phyloP scores from a whole-genome alignment of 2,113 vertebrate genomes.

The Boleophthalmus pectinirostris region DNA sequence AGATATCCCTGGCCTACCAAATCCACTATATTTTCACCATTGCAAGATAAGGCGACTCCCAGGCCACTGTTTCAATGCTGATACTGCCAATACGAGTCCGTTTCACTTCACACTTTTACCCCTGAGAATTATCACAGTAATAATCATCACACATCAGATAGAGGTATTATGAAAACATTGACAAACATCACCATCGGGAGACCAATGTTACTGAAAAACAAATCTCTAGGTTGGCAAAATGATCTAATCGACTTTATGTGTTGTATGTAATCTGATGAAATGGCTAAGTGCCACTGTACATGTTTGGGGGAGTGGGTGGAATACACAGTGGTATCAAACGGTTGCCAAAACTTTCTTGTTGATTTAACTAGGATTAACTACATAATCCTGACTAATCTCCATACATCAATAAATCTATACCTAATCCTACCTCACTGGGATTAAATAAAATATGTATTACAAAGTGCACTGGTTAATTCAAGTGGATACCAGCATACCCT shows the following conservation, averaged over 20 bases:
- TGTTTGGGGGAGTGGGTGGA: slow-evolving; percentile 38
- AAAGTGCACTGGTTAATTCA: slow-evolving; percentile 50
- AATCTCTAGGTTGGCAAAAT: slow-evolving; percentile 17
- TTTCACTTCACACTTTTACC: slow-evolving; percentile 45
- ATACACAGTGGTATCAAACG: slow-evolving; percentile 49
- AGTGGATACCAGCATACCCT: slow-evolving; percentile 33
- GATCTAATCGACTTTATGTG: slow-evolving; percentile 10
- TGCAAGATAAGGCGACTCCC: not conserved
- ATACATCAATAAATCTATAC: slow-evolving; percentile 57
- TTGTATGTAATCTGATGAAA: slow-evolving; percentile 19
- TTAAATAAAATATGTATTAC: slow-evolving; percentile 41
- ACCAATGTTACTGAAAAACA: not conserved
- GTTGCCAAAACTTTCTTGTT: slow-evolving; percentile 53
- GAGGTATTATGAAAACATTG: slow-evolving; percentile 16
- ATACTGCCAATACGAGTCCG: not conserved
- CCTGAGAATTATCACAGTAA: slow-evolving; percentile 10
- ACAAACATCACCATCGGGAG: not conserved
- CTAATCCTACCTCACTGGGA: slow-evolving; percentile 63
- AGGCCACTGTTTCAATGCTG: not conserved
- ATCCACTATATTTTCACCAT: not conserved
- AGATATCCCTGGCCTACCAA: not conserved
- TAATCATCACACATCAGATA: not conserved
- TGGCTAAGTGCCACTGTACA: slow-evolving; percentile 57
- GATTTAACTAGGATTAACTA: slow-evolving; percentile 67
- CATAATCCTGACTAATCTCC: slow-evolving; percentile 67